Evolutionary conservation across 2,888 invertebrate species (phyloP), one percentile per base, ranked within the genome.

Genomic region (Polydrusus pterygomalis): DNA sequence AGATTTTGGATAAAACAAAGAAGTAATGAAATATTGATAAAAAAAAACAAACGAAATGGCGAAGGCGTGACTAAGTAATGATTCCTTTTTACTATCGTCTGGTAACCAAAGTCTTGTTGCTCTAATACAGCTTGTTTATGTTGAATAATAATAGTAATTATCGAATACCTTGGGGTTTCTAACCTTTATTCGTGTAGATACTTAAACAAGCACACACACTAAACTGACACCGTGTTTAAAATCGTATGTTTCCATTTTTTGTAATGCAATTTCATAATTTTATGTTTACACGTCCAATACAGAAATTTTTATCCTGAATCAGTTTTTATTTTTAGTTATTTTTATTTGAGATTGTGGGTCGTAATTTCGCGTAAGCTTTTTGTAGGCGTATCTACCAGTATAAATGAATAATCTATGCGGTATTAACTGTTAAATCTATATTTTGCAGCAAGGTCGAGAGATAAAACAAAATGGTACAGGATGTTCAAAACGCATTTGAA

Each of bases 261-360:
- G 25, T 49, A 38, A 40, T 70, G 70, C 63, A 70, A 62, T 43
- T 63, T 45, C 38, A 56, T 68, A 56, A 40, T 70, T 58, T 60
- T 45, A 30, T 67, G 54, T 54, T 54, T 54, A 54, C 51, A 38
- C 51, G 11, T 13, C 2, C 13, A 25, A 71, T 64, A 51, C 38
- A 63, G 51, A 40, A 56, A 43, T 67, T 70, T n/a, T 62, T 70
- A 11, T 47, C 20, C 49, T 64, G 73, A 73, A 56, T 73, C 67
- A 60, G 73, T 73, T 73, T 65, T 65, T 73, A 73, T 73, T 73
- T 73, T 73, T 67, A 73, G 65, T 38, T 60, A 47, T 63, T 63
- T 56, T 67, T 47, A 47, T 62, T 49, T 67, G 20, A 73, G 45
- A 56, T 7, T 10, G 73, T 73, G 60, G 73, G 73, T 43, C 65